Base-by-base conservation (phyloP, 2,113 vertebrate species). In the Labeo rohita region DNA sequence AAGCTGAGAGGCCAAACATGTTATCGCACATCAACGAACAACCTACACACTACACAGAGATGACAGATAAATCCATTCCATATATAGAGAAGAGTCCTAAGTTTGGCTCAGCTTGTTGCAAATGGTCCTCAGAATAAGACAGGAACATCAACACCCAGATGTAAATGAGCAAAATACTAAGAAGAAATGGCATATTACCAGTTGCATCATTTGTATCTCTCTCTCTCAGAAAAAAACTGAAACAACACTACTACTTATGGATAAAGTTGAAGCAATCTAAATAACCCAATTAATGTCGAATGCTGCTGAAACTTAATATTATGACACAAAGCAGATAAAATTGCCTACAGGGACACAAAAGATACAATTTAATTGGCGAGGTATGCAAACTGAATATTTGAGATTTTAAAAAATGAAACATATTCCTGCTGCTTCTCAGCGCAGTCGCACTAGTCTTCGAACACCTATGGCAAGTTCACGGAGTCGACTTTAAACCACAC, bases 391-490 rank as follows among this genome's bases (percentile, higher is more conserved):
- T 61, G 52, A 82, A 56, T 21, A 47, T 63, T 84, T 52, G 39
- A 63, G 18, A 59, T 66, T 63, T 72, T 84, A 70, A 10, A 10
- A 28, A 83, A 47, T 8, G 21, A 63, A 73, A 75, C 2, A n/a
- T 80, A 39, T n/a, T 77, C 21, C 52, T 54, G 18, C 43, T 36
- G 80, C 21, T 70, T 83, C 47, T 70, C 47, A 83, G 56, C 23
- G 28, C 21, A 82, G 45, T 28, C 9, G 6, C 23, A 21, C 66
- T 83, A 54, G 49, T 83, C 63, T 86, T 88, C 75, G 88, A 88
- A 87, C 79, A 89, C 80, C 68, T 72, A 86, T 80, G 76, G 78
- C 84, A 83, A 50, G 11, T 88, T 86, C 88, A 88, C 87, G 59
- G 79, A 28, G 79, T 86, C 85, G 83, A 76, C 49, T 16, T 49